Evolutionary conservation across 2,797 vertebrate genomes (phyloP).

Genomic region (Enteromius treurensis): DNA sequence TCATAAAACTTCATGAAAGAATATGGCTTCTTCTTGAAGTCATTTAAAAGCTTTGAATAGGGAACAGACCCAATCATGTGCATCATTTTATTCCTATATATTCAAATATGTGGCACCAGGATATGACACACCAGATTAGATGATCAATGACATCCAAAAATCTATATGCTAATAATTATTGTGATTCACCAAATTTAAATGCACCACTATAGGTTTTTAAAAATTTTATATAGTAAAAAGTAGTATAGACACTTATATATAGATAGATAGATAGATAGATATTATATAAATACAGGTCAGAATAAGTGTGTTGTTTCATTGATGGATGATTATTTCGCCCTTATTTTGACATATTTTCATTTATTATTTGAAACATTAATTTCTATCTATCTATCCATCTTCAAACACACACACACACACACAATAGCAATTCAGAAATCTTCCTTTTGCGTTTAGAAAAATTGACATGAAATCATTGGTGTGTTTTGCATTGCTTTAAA

Average conservation of each 20-base stretch:
- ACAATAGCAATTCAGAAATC: background rate
- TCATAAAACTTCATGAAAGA: background rate
- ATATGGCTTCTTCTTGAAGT: background rate
- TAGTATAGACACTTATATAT: background rate
- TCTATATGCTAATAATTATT: background rate
- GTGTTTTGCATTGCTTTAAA: background rate
- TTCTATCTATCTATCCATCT: no score
- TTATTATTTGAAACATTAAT: background rate
- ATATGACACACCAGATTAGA: background rate
- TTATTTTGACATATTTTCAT: background rate
- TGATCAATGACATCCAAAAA: background rate
- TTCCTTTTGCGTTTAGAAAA: background rate
- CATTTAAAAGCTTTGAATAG: background rate
- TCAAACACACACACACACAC: no score
- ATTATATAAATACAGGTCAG: background rate
- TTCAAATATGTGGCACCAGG: background rate
- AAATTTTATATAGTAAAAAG: background rate
- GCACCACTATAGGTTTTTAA: background rate
- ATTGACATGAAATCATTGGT: background rate
- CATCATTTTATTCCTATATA: background rate
- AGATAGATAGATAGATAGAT: no score
- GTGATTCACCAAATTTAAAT: background rate
- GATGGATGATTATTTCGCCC: background rate
- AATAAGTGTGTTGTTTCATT: background rate
- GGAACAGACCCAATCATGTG: background rate